Evolutionary conservation across 1,140 invertebrate species (phyloP), one percentile per base, ranked within the genome.

Genomic region (Dolichoris vasculosae): DNA sequence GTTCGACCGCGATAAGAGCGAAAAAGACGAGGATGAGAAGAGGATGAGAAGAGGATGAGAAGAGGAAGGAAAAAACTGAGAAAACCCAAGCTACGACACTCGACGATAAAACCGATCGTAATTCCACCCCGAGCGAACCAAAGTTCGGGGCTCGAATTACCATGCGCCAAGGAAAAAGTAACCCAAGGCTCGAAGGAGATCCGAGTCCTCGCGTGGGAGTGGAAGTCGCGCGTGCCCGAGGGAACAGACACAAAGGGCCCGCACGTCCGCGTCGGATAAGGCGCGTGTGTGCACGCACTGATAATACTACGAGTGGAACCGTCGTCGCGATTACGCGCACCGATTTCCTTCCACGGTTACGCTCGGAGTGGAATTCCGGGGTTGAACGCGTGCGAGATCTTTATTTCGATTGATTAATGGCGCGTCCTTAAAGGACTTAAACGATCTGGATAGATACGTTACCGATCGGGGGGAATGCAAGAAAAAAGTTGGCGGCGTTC

Each of bases 181-280:
- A 73, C 43, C 69, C 38, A 43, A 73, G 40, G 69, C 23, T 23
- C 43, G 69, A 6, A 20, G 26, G 40, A 73, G 69, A 43, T 73
- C 38, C 20, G n/a, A 40, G 67, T 71, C 35, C 35, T 17, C 15
- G 48, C 48, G n/a, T n/a, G n/a, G n/a, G 6, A 51, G 48, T 51
- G 1, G 48, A 51, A 73, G 69, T 73, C 69, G 69, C 40, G 69
- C 38, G 38, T 43, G 69, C 38, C 26, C 69, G 40, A 26, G 38
- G 38, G 76, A 17, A 67, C 55, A 35, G 23, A 43, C 86, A 91
- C 91, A 91, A 91, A 91, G 89, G 89, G 82, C 89, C 91, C 91
- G 88, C 90, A 90, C 89, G 32, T 35, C 23, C 81, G 79, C n/a
- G 20, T 3, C 4, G 26, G 69, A 73, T 73, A 73, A 73, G 69